phyloP scores from a whole-genome alignment of 2,797 vertebrate species.

The Ptychobarbus kaznakovi region DNA sequence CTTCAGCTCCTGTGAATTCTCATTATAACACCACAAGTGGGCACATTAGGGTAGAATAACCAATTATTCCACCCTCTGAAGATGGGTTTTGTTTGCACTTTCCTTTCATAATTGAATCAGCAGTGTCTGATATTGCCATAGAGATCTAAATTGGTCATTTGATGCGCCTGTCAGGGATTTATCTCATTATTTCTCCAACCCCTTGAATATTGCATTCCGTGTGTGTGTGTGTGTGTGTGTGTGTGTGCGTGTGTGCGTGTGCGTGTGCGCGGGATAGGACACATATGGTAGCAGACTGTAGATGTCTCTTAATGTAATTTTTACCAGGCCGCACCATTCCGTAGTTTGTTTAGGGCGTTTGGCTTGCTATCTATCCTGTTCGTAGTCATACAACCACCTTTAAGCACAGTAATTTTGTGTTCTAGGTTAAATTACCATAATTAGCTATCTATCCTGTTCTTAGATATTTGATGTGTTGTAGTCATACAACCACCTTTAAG shows the following conservation, averaged over 20 bases:
- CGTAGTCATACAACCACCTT: neutral
- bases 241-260: neutral
- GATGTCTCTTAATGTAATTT: conserved; percentile 25
- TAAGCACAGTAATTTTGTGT: conserved; percentile 9
- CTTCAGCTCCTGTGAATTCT: conserved; percentile 63
- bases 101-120: conserved; percentile 61
- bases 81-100: conserved; percentile 63
- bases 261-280: neutral
- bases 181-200: conserved; percentile 40
- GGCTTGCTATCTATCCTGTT: neutral
- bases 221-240: neutral
- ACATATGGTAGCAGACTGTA: conserved; percentile 10
- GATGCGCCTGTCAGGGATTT: conserved; percentile 40
- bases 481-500: no score
- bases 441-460: no score
- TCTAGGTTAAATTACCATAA: neutral
- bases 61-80: conserved; percentile 66
- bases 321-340: neutral
- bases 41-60: conserved; percentile 69
- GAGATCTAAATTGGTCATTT: conserved; percentile 50
- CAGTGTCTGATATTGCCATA: conserved; percentile 60
- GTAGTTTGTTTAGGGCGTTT: neutral
- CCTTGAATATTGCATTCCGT: conserved; percentile 40
- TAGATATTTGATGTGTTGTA: neutral
- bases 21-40: conserved; percentile 70